phyloP scores from a whole-genome alignment of 2,888 invertebrate genomes.

The Plusia festucae region DNA sequence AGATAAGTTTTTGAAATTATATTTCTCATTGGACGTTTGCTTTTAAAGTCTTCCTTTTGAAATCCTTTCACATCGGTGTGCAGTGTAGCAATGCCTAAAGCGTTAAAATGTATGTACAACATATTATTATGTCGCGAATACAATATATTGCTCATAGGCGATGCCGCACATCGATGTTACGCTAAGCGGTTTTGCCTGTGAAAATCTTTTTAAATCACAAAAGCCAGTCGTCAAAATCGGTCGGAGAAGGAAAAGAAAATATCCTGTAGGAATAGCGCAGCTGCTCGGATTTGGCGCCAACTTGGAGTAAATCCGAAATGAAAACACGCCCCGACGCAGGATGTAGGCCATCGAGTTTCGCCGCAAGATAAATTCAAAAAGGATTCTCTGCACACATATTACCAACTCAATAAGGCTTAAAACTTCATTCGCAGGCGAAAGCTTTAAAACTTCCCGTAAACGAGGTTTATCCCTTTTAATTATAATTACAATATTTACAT shows the following conservation, averaged over 20 bases:
- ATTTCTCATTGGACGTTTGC: constrained; percentile 12
- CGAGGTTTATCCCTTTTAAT: constrained; percentile 80
- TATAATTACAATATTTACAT: constrained; percentile 73
- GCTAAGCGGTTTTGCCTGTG: constrained; percentile 82
- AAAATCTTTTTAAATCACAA: constrained; percentile 89
- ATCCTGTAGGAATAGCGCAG: constrained; percentile 82
- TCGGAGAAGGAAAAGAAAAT: constrained; percentile 86
- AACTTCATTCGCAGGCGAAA: constrained; percentile 80
- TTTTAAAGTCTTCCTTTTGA: constrained; percentile 27
- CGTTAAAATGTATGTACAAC: constrained; percentile 34
- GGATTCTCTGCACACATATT: constrained; percentile 79
- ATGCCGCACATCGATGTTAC: constrained; percentile 67
- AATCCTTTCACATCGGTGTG: constrained; percentile 21
- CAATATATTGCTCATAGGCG: constrained; percentile 69
- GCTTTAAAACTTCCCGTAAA: constrained; percentile 78
- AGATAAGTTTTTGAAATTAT: not conserved
- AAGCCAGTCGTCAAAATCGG: constrained; percentile 87
- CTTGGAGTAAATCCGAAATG: constrained; percentile 87
- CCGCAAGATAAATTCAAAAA: constrained; percentile 83
- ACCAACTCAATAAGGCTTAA: constrained; percentile 86
- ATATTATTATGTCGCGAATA: constrained; percentile 33
- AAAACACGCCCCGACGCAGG: constrained; percentile 79
- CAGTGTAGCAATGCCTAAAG: constrained; percentile 19
- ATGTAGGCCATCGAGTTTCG: constrained; percentile 82
- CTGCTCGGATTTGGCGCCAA: constrained; percentile 85